Evolutionary conservation across 2,797 vertebrate species (phyloP), one percentile per base, ranked within the genome.

Genomic region (Semaprochilodus insignis): DNA sequence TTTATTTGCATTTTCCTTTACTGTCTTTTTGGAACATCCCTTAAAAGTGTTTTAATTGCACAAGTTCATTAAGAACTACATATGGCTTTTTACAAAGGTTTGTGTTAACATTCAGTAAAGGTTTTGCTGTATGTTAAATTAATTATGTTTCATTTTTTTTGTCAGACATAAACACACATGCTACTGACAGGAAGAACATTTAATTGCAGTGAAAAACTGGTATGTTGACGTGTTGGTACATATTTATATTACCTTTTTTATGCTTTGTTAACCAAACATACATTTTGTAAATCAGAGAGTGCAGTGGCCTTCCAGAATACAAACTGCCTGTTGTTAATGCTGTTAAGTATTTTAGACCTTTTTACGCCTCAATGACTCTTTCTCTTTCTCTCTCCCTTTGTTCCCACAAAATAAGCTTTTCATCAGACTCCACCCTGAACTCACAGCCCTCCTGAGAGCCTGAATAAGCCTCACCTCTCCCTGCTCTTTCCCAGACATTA

Each of bases 391-490:
- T 54, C 52, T 54, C 52, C 1, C 52, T 55, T 59, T 72, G 65
- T 81, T 82, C 60, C 6, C 44, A 69, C 55, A 63, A 55, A 82
- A 60, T n/a, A 74, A 81, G 52, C 57, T 78, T 77, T 19, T 14
- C 55, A n/a, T 17, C 67, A 55, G 70, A 66, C 86, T 69, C 25
- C 81, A 82, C 77, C 69, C 55, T 83, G 73, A 23, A 80, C 71
- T 86, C 21, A 36, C n/a, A 79, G 65, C 59, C 51, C 83, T 70
- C 80, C 57, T 44, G 83, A 87, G 81, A 81, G 57, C 73, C 15
- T 76, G 74, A 83, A 83, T 67, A 79, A 78, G 14, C 34, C 13
- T 34, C 63, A 36, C 19, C 19, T 31, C 54, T 62, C n/a, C 8
- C 52, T 77, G 71, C 40, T 66, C 21, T 16, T 77, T 71, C 59